Evolutionary conservation across 1,140 invertebrate species (phyloP), one percentile per base, ranked within the genome.

Genomic region (Sogatella furcifera): DNA sequence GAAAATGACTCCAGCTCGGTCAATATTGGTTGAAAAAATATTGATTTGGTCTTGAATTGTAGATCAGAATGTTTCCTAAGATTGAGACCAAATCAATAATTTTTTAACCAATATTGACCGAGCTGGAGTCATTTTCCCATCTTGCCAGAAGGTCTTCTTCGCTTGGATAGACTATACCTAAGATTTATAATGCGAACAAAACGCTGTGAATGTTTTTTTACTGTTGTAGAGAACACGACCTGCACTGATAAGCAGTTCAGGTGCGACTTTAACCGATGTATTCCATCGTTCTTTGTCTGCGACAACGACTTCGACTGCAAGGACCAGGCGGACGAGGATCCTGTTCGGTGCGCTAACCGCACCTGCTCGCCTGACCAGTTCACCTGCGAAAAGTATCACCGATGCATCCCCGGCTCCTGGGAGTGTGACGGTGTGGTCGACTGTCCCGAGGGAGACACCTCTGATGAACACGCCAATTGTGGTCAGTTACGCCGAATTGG

Each of bases 341-440:
- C 60, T 15, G 52, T 43, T 4, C 58, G 64, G 15, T 76, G 75
- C 62, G 56, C 44, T 10, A 71, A 73, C 57, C 59, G 62, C 13
- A 71, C 67, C 5, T 71, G 69, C 59, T 61, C 57, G 31, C 60
- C 69, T 14, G 52, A 59, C 17, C 72, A 76, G 41, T 73, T 72
- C 60, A 65, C 67, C 19, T 76, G 74, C 64, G 57, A 66, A 24
- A 58, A 62, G 14, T 66, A 68, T 8, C 66, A 67, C 6, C 64
- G 73, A 6, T 76, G 75, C 60, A 86, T 92, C 69, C 85, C 86
- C 10, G 71, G 72, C 6, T 81, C 86, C 28, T 92, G 87, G 88
- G 81, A 86, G 21, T 92, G 90, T 74, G 89, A 87, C 70, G 79
- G 77, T 28, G 83, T 88, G 67, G 74, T 79, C 22, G 89, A 92